Base-by-base conservation (phyloP, 2,888 invertebrate genomes). In the Cancer borealis region DNA sequence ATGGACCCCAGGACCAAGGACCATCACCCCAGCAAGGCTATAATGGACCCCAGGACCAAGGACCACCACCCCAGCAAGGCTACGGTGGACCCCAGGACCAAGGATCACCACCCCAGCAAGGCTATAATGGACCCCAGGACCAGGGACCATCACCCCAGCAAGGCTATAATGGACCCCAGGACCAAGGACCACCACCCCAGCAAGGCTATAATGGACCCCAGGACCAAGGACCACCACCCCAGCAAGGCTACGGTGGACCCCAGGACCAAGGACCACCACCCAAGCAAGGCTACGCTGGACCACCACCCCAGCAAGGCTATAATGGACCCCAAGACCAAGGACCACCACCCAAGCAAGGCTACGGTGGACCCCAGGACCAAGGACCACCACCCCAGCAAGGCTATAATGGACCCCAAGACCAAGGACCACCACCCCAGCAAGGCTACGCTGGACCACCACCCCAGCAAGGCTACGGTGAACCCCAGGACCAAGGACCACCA, bases 31-130 rank as follows among this genome's bases (percentile, higher is more conserved):
- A 73, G n/a, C 73, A n/a, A 73, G 21, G n/a, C 66, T 66, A 66
- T 14, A 3, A 3, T 66, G 66, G 66, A 17, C 66, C 3, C n/a
- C 66, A 66, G 66, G 66, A 66, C 66, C 3, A 66, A 12, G 66
- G 66, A 5, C 66, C 66, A 66, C 66, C 66, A 66, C 4, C 66
- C 66, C 66, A 91, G n/a, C 91, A 91, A 60, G 91, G 91, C 26
- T 91, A 91, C 45, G 46, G n/a, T 39, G 54, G 54, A 54, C 39
- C 84, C 3, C 26, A 30, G 39, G 84, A 84, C 84, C 84, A 84
- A 12, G 84, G 84, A 12, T 0, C 5, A 39, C 10, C 30, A 39
- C 10, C 30, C 12, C 84, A 6, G 17, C 12, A 84, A 21, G 3
- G 12, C 39, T 17, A 54, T 2, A 39, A 2, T 39, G 39, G 39